Evolutionary conservation across 2,113 vertebrate genomes (phyloP).

Genomic region (Ctenomys sociabilis): DNA sequence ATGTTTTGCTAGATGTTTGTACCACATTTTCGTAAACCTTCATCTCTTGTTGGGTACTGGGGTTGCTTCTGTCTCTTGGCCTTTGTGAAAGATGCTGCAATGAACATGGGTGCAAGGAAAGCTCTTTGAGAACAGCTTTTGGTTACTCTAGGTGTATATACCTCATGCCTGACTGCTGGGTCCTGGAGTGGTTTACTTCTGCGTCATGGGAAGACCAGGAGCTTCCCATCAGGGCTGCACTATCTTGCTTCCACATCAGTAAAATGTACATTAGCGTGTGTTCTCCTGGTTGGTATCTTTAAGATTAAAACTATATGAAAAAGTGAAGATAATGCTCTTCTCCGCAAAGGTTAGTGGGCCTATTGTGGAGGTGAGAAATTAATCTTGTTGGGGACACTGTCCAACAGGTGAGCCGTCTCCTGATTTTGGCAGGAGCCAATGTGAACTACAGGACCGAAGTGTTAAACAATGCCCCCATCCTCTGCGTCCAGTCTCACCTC

Average conservation of each 20-base stretch:
- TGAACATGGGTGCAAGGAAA: not conserved
- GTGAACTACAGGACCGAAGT: constrained; percentile 98
- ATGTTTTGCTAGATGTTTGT: not conserved
- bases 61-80: not conserved
- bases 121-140: not conserved
- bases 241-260: not conserved
- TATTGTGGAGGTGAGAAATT: not conserved
- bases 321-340: not conserved
- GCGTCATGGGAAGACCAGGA: not conserved
- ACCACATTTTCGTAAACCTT: not conserved
- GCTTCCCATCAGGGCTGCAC: not conserved
- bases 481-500: constrained; percentile 96
- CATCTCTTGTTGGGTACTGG: too few species aligned
- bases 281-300: not conserved
- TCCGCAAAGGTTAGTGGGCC: not conserved
- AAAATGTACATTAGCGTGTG: not conserved
- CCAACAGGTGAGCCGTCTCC: constrained; percentile 95
- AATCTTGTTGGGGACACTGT: constrained; percentile 47
- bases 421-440: constrained; percentile 96
- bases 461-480: constrained; percentile 95
- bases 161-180: not conserved
- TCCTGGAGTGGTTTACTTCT: not conserved
- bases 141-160: not conserved
- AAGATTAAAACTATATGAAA: not conserved
- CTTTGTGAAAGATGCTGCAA: not conserved